A percentile compares a stretch with the other conserved stretches of the same genome.
phyloP scores from a whole-genome alignment of 2,797 vertebrate species.

The Cryptoprocta ferox region DNA sequence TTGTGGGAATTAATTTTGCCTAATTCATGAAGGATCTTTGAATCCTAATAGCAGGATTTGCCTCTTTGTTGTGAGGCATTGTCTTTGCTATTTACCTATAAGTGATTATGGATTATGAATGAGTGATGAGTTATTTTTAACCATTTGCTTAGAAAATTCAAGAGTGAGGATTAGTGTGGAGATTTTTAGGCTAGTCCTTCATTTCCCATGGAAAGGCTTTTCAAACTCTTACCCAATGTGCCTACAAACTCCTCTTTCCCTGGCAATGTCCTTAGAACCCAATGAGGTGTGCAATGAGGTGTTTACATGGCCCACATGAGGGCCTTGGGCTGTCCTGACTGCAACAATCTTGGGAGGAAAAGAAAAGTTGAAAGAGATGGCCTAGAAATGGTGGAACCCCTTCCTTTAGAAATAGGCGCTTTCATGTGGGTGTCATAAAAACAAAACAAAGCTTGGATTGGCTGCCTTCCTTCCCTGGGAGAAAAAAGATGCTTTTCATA shows the following conservation, averaged over 20 bases:
- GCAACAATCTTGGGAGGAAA: not conserved
- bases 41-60: not conserved
- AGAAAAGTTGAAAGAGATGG: not conserved
- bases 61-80: not conserved
- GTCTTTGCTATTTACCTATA: not conserved
- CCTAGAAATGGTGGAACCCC: not conserved
- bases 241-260: not conserved
- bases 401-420: not conserved
- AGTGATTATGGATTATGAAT: not conserved
- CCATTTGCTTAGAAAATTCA: not conserved
- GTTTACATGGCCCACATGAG: rapidly evolving
- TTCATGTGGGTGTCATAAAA: not conserved
- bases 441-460: not conserved
- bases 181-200: not conserved
- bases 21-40: not conserved
- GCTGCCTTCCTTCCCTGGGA: not conserved
- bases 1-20: not conserved
- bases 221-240: not conserved
- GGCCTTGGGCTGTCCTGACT: not conserved
- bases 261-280: not conserved
- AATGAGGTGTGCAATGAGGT: not conserved
- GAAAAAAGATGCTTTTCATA: not conserved
- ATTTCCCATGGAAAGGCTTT: not conserved
- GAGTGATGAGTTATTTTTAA: not conserved
- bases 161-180: not conserved